Evolutionary conservation across 2,113 vertebrate genomes (phyloP).

Genomic region (Gadus macrocephalus): DNA sequence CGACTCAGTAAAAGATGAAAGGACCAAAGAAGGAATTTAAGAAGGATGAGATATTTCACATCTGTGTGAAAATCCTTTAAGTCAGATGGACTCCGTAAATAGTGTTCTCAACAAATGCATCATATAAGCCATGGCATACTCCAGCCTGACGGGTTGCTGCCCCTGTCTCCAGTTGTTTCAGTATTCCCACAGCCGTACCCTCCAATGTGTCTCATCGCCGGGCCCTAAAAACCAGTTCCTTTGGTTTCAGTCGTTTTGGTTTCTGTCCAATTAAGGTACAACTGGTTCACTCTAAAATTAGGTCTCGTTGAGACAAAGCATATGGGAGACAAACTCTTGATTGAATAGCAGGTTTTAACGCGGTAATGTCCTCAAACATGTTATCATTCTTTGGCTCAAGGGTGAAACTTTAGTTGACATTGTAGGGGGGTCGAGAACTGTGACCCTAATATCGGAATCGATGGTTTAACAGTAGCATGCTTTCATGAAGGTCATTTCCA

Average conservation of each 20-base stretch:
- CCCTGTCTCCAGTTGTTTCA: too few relatives aligned
- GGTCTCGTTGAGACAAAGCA: too few relatives aligned
- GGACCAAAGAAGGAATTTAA: slow-evolving; percentile 31
- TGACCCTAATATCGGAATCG: too few relatives aligned
- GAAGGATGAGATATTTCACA: slow-evolving; percentile 56
- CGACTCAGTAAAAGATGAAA: slow-evolving; percentile 71
- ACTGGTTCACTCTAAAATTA: too few relatives aligned
- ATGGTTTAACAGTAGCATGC: too few relatives aligned
- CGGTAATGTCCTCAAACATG: background rate
- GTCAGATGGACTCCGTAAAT: slow-evolving; percentile 11
- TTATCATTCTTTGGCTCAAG: too few relatives aligned
- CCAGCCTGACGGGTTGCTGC: background rate
- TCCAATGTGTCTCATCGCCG: background rate
- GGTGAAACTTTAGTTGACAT: too few relatives aligned
- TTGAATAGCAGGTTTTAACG: background rate
- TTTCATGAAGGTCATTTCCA: background rate
- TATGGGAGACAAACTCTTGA: background rate
- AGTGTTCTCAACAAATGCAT: slow-evolving; percentile 27
- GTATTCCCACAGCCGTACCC: background rate
- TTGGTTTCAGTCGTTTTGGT: too few relatives aligned
- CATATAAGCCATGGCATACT: background rate
- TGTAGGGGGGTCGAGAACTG: too few relatives aligned
- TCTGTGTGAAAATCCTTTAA: slow-evolving; percentile 38
- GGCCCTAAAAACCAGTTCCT: too few relatives aligned
- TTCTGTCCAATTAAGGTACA: too few relatives aligned